Evolutionary conservation across 2,888 invertebrate species (phyloP).

Genomic region (Zelleria hepariella): DNA sequence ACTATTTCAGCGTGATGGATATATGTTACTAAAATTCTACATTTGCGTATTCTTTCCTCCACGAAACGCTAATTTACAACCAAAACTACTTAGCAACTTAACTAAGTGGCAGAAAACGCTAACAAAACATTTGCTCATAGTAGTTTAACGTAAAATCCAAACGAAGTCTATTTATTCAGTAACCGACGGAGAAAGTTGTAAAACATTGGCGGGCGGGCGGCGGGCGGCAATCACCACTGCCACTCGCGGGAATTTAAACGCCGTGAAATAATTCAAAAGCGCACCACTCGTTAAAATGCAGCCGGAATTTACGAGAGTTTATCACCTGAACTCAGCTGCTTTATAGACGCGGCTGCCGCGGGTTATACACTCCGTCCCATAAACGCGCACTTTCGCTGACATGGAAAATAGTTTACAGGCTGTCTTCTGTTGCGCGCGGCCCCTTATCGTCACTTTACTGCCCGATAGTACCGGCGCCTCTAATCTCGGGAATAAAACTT

Average conservation of each 20-base stretch:
- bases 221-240: background rate
- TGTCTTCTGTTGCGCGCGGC: constrained; percentile 30
- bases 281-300: constrained; percentile 57
- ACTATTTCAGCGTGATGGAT: too few species aligned
- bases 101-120: background rate
- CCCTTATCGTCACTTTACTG: constrained; percentile 52
- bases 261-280: constrained; percentile 63
- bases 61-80: too few species aligned
- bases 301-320: constrained; percentile 49
- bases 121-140: background rate
- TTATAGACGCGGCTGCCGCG: constrained; percentile 29
- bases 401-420: constrained; percentile 67
- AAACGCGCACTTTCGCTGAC: constrained; percentile 63
- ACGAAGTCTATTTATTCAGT: background rate
- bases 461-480: constrained; percentile 44
- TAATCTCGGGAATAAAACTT: constrained; percentile 66
- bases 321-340: constrained; percentile 51
- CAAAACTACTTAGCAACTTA: background rate
- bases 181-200: background rate
- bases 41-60: too few species aligned
- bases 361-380: constrained; percentile 43
- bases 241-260: constrained; percentile 39
- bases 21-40: too few species aligned
- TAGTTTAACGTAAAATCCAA: background rate
- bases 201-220: background rate